A percentile compares a stretch with the other conserved stretches of the same genome.
Conservation (phyloP, 2,888 invertebrate genomes). For the Hyppa rectilinea region DNA sequence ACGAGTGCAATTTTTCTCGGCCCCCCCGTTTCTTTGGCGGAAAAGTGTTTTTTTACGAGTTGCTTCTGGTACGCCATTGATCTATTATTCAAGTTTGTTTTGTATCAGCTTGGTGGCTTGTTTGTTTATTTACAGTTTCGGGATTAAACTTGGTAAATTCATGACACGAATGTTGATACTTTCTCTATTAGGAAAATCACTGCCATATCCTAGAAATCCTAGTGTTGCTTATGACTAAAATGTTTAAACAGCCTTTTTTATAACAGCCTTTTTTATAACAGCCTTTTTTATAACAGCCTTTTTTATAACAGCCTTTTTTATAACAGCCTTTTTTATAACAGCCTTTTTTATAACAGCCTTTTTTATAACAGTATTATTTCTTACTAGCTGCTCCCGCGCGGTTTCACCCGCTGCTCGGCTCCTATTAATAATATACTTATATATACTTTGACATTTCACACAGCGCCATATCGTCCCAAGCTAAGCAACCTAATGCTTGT, state of each 20-base stretch:
- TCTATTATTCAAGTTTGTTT: slow-evolving; percentile 69
- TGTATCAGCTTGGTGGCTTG: slow-evolving; percentile 44
- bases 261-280: background rate
- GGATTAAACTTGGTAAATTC: background rate
- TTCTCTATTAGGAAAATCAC: background rate
- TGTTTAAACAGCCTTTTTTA: background rate
- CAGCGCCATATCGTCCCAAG: no score
- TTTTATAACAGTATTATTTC: no score
- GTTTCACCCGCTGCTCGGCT: no score
- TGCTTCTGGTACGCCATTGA: slow-evolving; percentile 66
- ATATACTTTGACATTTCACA: no score
- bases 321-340: no score
- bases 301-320: no score
- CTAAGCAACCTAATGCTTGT: no score
- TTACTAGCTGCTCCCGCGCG: no score
- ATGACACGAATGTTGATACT: background rate
- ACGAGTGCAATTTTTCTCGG: slow-evolving; percentile 84
- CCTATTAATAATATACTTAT: no score
- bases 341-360: no score
- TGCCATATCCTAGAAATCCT: background rate
- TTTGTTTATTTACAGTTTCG: slow-evolving; percentile 43
- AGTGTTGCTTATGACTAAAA: background rate
- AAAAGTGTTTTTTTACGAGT: slow-evolving; percentile 71
- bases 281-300: no score
- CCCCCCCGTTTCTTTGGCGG: slow-evolving; percentile 58